Base-by-base conservation (phyloP, 2,797 vertebrate species). In the Podarcis siculus region DNA sequence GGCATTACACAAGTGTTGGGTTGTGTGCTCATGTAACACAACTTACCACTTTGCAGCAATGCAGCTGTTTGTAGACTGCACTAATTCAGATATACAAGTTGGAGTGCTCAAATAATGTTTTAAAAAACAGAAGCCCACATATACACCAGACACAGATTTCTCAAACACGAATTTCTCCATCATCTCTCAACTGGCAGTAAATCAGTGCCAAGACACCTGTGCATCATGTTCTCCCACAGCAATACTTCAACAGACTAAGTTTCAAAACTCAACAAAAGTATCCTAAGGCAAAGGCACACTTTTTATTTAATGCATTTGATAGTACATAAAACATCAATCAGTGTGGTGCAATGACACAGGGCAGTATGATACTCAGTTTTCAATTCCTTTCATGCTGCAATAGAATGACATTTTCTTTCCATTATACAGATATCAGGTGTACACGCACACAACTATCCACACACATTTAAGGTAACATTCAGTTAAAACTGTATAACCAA, bases 211-310 rank as follows among this genome's bases (percentile, higher is more conserved):
- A 55, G 27, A 42, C 13, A 67, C n/a, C 21, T 64, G 8, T 27
- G 5, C 15, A 82, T 25, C 27, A 82, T 3, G 8, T 27, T 30
- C 15, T 67, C 64, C 69, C 37, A 42, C 8, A 61, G 17, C 13
- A 79, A 72, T n/a, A 58, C 37, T 78, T 79, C 7, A 27, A 37
- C 61, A 25, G 75, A 25, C 10, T 77, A 17, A 13, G 64, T 58
- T 69, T 42, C 58, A 58, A 76, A 82, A 45, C 37, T 69, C 66
- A 86, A 19, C 71, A 75, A 58, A 86, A 83, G 10, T 75, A 79
- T 35, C 42, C 78, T 86, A 91, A 91, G 87, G 84, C 87, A 91
- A 80, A 86, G 45, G 58, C 42, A 84, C 69, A 90, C 58, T 42
- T 72, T 89, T 83, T 75, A 89, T 86, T 80, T 79, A 83, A 86